Evolutionary conservation across 1,140 invertebrate species (phyloP).

Genomic region (Solenopsis invicta): DNA sequence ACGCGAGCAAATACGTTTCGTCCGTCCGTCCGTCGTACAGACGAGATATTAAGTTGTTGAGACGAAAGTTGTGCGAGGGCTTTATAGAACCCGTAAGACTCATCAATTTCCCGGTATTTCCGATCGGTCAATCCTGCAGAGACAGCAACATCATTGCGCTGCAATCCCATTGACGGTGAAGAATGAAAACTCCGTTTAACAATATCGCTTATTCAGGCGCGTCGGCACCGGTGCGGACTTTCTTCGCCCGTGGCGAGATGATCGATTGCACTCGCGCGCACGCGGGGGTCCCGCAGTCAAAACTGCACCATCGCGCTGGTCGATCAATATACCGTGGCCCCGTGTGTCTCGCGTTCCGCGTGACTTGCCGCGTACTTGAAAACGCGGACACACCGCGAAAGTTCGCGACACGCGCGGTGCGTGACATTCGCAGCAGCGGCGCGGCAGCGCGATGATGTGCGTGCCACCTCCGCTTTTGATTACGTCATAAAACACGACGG

Average conservation of each 20-base stretch:
- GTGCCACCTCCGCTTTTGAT: slow-evolving; percentile 7
- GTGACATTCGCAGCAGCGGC: neutral
- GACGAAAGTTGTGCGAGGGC: slow-evolving; percentile 58
- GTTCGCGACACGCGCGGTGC: no score
- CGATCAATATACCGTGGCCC: slow-evolving; percentile 54
- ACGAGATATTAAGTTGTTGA: slow-evolving; percentile 63
- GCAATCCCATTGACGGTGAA: slow-evolving; percentile 63
- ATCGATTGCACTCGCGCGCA: slow-evolving; percentile 64
- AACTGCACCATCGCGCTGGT: slow-evolving; percentile 35
- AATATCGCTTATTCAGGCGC: slow-evolving; percentile 65
- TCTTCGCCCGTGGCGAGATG: slow-evolving; percentile 58
- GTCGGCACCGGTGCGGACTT: slow-evolving; percentile 61
- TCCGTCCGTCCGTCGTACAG: neutral
- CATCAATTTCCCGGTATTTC: slow-evolving; percentile 62
- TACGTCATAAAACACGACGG: slow-evolving; percentile 22
- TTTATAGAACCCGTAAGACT: slow-evolving; percentile 57
- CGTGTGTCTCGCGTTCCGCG: slow-evolving; percentile 26
- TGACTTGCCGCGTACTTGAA: slow-evolving; percentile 32
- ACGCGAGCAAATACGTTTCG: slow-evolving; percentile 35
- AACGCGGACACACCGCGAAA: neutral
- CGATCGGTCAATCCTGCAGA: slow-evolving; percentile 62
- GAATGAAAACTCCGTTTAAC: slow-evolving; percentile 67
- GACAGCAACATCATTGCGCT: slow-evolving; percentile 64
- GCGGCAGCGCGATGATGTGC: no score
- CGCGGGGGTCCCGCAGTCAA: slow-evolving; percentile 38